phyloP scores from a whole-genome alignment of 2,113 vertebrate species.

The Pangasianodon gigas region DNA sequence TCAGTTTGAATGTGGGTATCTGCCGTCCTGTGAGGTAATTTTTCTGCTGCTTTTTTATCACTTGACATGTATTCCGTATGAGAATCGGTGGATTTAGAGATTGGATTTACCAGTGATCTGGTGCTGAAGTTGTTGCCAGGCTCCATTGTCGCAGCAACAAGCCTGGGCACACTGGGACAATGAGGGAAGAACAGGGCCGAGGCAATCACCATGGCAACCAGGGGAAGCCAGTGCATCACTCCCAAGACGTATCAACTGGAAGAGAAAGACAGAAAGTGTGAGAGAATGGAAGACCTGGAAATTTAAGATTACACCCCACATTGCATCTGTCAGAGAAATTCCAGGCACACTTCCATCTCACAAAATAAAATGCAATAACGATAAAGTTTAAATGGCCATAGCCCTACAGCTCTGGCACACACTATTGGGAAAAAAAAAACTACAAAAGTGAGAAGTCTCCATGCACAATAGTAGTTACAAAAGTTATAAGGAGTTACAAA shows the following conservation, averaged over 20 bases:
- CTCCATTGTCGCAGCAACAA: slow-evolving; percentile 63
- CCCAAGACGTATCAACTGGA: slow-evolving; percentile 79
- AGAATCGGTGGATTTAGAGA: slow-evolving; percentile 40
- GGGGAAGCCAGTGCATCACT: slow-evolving; percentile 86
- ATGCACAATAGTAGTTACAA: neutral
- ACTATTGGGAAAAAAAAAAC: slow-evolving; percentile 6
- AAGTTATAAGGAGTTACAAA: neutral
- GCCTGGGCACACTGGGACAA: slow-evolving; percentile 67
- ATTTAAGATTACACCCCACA: neutral
- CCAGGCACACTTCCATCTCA: neutral
- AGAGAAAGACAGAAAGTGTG: neutral
- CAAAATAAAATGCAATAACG: neutral
- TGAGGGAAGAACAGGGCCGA: slow-evolving; percentile 80
- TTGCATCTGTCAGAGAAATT: neutral
- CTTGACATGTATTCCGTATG: slow-evolving; percentile 44
- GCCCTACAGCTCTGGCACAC: slow-evolving; percentile 4
- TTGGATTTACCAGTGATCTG: slow-evolving; percentile 35
- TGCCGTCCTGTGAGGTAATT: slow-evolving; percentile 23
- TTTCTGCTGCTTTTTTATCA: neutral
- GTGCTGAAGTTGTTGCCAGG: slow-evolving; percentile 58
- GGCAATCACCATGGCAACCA: slow-evolving; percentile 85
- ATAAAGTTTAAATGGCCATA: neutral
- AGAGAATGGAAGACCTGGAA: neutral
- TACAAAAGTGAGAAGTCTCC: neutral
- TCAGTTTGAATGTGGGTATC: slow-evolving; percentile 19